Percentiles rank a stretch among this genome's conserved stretches.
These are phyloP conservation scores for Manis pentadactyla DNA, from an alignment of 2,797 vertebrate species.

Conservation along the genomic window DNA sequence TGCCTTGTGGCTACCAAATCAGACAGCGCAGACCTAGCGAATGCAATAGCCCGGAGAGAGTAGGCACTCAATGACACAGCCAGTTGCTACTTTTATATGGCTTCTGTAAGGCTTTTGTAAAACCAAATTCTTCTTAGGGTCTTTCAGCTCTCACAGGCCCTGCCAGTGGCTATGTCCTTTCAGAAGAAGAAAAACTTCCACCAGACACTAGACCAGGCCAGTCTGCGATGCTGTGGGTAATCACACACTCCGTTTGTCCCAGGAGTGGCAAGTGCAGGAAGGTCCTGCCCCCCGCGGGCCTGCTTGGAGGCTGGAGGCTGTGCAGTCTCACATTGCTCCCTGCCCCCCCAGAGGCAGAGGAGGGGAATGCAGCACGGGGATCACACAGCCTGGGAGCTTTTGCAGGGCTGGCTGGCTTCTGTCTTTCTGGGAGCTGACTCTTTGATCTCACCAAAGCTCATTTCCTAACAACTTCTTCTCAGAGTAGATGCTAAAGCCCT, in stretches of 20 bases:
- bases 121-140: neutral
- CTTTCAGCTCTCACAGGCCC: neutral
- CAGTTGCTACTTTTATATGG: neutral
- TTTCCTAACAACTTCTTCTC: neutral
- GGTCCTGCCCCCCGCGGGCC: neutral
- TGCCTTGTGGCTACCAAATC: accelerated
- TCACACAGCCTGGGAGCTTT: neutral
- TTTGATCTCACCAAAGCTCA: neutral
- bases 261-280: neutral
- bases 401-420: neutral
- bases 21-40: neutral
- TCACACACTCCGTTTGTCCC: slow-evolving; percentile 40
- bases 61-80: accelerated
- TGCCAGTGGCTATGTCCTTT: neutral
- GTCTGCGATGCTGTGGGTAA: neutral
- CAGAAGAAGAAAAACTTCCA: neutral
- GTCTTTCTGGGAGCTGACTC: neutral
- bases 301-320: neutral
- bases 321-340: neutral
- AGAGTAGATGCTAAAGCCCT: neutral
- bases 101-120: neutral
- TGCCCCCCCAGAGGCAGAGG: slow-evolving; percentile 11
- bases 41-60: accelerated
- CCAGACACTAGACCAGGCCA: neutral
- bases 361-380: neutral